These are phyloP conservation scores for Syngnathus typhle DNA, from an alignment of 2,113 vertebrate species.

Conservation along the genomic window DNA sequence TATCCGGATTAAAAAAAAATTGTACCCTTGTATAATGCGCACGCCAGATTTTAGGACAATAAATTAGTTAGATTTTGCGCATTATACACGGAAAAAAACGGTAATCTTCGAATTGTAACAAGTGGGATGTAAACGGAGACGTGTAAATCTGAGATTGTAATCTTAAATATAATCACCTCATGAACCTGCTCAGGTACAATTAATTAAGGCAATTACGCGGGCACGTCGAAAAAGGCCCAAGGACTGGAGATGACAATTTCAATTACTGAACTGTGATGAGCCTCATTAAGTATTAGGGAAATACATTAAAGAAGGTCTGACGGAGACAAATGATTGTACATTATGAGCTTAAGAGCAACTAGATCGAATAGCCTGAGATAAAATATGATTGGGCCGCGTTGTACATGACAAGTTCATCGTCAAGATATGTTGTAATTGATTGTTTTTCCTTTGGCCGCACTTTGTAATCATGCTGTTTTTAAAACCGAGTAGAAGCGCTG, in stretches of 20 bases:
- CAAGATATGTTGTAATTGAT: not conserved
- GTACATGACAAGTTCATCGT: not conserved
- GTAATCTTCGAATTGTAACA: too few species aligned
- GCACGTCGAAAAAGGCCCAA: not conserved
- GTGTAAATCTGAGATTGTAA: not conserved
- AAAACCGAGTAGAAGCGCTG: not conserved
- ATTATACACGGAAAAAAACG: too few species aligned
- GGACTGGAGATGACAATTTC: not conserved
- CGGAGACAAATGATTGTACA: not conserved
- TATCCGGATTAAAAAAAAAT: too few species aligned
- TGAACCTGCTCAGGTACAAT: not conserved
- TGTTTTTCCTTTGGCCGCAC: not conserved
- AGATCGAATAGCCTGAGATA: not conserved
- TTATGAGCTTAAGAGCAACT: not conserved
- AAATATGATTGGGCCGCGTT: not conserved
- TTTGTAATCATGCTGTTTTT: not conserved
- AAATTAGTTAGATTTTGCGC: too few species aligned
- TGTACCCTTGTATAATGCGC: too few species aligned
- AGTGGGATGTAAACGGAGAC: not conserved
- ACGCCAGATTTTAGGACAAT: too few species aligned
- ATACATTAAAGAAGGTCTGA: not conserved
- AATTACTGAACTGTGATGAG: not conserved
- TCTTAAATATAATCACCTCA: conserved; percentile 1
- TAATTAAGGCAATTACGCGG: not conserved
- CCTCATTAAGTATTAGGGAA: not conserved